Conservation (phyloP, 2,113 vertebrate species). For the Melanerpes aurifrons region DNA sequence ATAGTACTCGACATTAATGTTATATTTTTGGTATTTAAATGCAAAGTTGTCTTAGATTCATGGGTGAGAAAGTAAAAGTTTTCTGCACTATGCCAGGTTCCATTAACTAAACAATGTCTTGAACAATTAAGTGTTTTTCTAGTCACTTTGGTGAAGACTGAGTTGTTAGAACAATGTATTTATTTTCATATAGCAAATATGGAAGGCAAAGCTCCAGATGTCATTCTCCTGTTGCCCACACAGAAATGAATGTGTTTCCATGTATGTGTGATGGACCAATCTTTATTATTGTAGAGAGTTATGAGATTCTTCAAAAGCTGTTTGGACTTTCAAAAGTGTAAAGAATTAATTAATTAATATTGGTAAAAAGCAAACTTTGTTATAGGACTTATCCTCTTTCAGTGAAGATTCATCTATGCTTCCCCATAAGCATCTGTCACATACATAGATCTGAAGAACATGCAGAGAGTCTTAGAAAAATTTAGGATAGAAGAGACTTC, state of each 20-base stretch:
- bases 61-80: not conserved
- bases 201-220: not conserved
- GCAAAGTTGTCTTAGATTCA: not conserved
- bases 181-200: not conserved
- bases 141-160: not conserved
- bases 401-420: not conserved
- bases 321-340: not conserved
- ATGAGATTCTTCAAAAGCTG: not conserved
- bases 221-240: not conserved
- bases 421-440: not conserved
- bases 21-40: not conserved
- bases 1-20: not conserved
- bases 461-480: not conserved
- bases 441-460: not conserved
- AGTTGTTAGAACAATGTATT: not conserved
- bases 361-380: not conserved
- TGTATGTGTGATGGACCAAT: not conserved
- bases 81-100: not conserved
- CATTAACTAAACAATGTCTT: not conserved
- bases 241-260: not conserved
- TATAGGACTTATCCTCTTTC: not conserved
- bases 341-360: not conserved
- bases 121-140: not conserved
- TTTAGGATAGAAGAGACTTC: not conserved
- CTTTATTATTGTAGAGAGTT: not conserved